A percentile compares a stretch with the other conserved stretches of the same genome.
Evolutionary conservation across 2,113 vertebrate genomes (phyloP).

Genomic region (Heliornis fulica): DNA sequence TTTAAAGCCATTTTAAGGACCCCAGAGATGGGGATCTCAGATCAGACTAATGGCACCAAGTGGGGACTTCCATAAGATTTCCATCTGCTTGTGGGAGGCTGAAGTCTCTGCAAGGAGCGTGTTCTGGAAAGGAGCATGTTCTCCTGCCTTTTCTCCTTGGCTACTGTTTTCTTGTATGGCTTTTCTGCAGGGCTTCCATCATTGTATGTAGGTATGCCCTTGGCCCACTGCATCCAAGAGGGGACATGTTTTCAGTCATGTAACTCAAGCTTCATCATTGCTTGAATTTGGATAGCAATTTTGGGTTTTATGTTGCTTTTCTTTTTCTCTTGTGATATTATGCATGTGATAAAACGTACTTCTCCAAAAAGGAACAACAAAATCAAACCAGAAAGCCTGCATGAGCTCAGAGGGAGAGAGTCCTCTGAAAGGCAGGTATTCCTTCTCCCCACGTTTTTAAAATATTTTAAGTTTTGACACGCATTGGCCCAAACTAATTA

Average conservation of each 20-base stretch:
- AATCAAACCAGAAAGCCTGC: neutral
- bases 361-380: neutral
- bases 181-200: neutral
- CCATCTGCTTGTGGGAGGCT: neutral
- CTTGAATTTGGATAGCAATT: neutral
- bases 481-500: slow-evolving; percentile 54
- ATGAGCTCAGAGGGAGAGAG: neutral
- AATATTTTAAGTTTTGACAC: slow-evolving; percentile 30
- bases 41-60: neutral
- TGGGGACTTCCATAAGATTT: neutral
- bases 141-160: neutral
- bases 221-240: neutral
- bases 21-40: neutral
- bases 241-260: neutral
- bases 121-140: neutral
- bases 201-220: neutral
- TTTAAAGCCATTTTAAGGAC: neutral
- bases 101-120: neutral
- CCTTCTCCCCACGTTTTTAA: slow-evolving; percentile 2
- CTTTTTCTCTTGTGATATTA: neutral
- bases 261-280: neutral
- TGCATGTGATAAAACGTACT: neutral
- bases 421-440: slow-evolving; percentile 10
- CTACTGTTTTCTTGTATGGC: rapidly evolving
- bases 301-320: neutral